Conservation (phyloP, 2,888 invertebrate genomes). For the Bhutanitis thaidina region DNA sequence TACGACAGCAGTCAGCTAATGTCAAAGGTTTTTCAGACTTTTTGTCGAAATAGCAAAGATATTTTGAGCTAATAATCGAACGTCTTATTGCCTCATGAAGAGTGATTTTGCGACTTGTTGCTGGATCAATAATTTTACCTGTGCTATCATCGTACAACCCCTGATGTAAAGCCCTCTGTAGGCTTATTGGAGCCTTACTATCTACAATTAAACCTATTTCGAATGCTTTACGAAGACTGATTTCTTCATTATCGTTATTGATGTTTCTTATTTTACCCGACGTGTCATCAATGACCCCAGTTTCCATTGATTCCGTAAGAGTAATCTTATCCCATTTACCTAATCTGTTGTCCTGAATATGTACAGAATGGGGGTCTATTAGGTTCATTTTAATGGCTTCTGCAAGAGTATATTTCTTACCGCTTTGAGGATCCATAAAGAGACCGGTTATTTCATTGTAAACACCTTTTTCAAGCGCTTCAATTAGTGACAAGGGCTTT, state of each 20-base stretch:
- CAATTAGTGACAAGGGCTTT: slow-evolving; percentile 89
- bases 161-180: slow-evolving; percentile 92
- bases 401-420: slow-evolving; percentile 87
- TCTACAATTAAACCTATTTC: slow-evolving; percentile 89
- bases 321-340: slow-evolving; percentile 89
- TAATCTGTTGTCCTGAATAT: slow-evolving; percentile 87
- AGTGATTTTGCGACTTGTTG: slow-evolving; percentile 88
- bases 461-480: slow-evolving; percentile 89
- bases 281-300: slow-evolving; percentile 86
- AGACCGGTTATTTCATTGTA: slow-evolving; percentile 88
- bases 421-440: slow-evolving; percentile 90
- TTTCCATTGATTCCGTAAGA: slow-evolving; percentile 87
- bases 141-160: slow-evolving; percentile 90
- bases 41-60: slow-evolving; percentile 90
- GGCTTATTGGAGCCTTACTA: slow-evolving; percentile 88
- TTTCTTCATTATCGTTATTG: slow-evolving; percentile 82
- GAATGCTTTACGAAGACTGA: slow-evolving; percentile 88
- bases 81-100: slow-evolving; percentile 91
- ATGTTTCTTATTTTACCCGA: slow-evolving; percentile 86
- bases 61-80: slow-evolving; percentile 88
- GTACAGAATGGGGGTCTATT: slow-evolving; percentile 91
- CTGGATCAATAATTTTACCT: slow-evolving; percentile 91
- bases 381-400: slow-evolving; percentile 91
- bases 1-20: slow-evolving; percentile 89
- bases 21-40: slow-evolving; percentile 85